Percentiles rank a stretch among this genome's conserved stretches.
phyloP scores from a whole-genome alignment of 2,888 invertebrate genomes.

The Phanerotoma sp. region DNA sequence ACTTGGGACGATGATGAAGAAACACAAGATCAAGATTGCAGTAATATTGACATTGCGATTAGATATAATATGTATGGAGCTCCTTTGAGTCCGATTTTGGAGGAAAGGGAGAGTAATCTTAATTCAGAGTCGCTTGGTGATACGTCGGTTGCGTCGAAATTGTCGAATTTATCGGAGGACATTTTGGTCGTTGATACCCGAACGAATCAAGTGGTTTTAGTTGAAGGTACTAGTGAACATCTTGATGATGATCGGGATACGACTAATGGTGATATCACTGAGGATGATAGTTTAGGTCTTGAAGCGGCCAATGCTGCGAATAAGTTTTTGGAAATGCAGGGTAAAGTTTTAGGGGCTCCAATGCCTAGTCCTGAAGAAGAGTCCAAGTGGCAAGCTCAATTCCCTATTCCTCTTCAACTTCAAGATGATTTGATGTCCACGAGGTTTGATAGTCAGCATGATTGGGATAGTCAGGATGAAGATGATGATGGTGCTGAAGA shows the following conservation, averaged over 20 bases:
- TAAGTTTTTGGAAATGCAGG: slow-evolving; percentile 8
- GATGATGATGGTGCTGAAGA: slow-evolving; percentile 57
- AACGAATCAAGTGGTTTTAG: slow-evolving; percentile 58
- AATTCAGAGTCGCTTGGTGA: slow-evolving; percentile 52
- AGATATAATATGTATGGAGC: slow-evolving; percentile 63
- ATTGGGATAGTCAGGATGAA: slow-evolving; percentile 67
- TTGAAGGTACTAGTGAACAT: slow-evolving; percentile 44
- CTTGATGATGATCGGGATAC: slow-evolving; percentile 43
- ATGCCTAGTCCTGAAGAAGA: slow-evolving; percentile 55
- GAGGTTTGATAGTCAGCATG: slow-evolving; percentile 62
- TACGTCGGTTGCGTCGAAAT: slow-evolving; percentile 46
- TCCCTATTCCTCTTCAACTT: slow-evolving; percentile 45
- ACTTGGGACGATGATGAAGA: slow-evolving; percentile 55
- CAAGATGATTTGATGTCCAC: slow-evolving; percentile 57
- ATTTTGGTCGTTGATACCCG: slow-evolving; percentile 59
- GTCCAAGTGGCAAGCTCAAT: slow-evolving; percentile 49
- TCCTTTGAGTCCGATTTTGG: slow-evolving; percentile 65
- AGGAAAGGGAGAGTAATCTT: slow-evolving; percentile 60
- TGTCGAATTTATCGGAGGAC: slow-evolving; percentile 52
- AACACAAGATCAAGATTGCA: slow-evolving; percentile 46
- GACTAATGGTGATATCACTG: slow-evolving; percentile 44
- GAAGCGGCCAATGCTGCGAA: slow-evolving; percentile 17
- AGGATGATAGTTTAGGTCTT: slow-evolving; percentile 46
- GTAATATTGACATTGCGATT: slow-evolving; percentile 54
- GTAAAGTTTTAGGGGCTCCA: slow-evolving; percentile 40